phyloP scores from a whole-genome alignment of 2,888 invertebrate species.

The Tridacna gigas region DNA sequence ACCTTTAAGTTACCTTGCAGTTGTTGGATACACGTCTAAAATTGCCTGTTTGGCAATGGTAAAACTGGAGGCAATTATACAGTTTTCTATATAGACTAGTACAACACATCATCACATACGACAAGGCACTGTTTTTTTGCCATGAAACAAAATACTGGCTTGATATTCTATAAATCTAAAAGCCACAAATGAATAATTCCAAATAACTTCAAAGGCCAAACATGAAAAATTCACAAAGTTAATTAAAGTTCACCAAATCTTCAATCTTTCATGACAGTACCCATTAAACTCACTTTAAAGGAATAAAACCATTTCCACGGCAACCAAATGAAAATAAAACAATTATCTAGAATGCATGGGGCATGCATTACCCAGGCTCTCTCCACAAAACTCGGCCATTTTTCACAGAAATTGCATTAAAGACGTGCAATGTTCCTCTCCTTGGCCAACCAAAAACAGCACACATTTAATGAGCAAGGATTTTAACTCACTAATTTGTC shows the following conservation, averaged over 20 bases:
- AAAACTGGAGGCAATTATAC: too few relatives aligned
- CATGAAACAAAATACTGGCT: not conserved
- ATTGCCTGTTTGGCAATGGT: too few relatives aligned
- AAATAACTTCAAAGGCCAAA: slow-evolving; percentile 26
- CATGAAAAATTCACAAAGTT: slow-evolving; percentile 28
- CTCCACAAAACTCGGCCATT: slow-evolving; percentile 13
- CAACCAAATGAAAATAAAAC: slow-evolving; percentile 51
- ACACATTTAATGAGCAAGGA: slow-evolving; percentile 26
- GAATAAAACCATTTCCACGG: slow-evolving; percentile 42
- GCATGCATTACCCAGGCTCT: slow-evolving; percentile 6
- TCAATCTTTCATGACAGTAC: slow-evolving; percentile 29
- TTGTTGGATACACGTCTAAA: too few relatives aligned
- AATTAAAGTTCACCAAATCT: slow-evolving; percentile 25
- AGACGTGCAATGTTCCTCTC: slow-evolving; percentile 10
- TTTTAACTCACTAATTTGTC: slow-evolving; percentile 42
- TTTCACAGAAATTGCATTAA: slow-evolving; percentile 27
- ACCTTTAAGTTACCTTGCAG: too few relatives aligned
- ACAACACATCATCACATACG: too few relatives aligned
- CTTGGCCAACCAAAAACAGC: not conserved
- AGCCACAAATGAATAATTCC: slow-evolving; percentile 8
- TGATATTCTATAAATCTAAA: slow-evolving; percentile 8
- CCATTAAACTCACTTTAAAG: slow-evolving; percentile 28
- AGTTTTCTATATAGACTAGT: too few relatives aligned
- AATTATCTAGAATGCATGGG: slow-evolving; percentile 48
- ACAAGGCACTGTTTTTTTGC: too few relatives aligned